A percentile compares a stretch with the other conserved stretches of the same genome.
These are phyloP conservation scores for Silvanus unidentatus DNA, from an alignment of 2,888 invertebrate genomes.

Conservation along the genomic window DNA sequence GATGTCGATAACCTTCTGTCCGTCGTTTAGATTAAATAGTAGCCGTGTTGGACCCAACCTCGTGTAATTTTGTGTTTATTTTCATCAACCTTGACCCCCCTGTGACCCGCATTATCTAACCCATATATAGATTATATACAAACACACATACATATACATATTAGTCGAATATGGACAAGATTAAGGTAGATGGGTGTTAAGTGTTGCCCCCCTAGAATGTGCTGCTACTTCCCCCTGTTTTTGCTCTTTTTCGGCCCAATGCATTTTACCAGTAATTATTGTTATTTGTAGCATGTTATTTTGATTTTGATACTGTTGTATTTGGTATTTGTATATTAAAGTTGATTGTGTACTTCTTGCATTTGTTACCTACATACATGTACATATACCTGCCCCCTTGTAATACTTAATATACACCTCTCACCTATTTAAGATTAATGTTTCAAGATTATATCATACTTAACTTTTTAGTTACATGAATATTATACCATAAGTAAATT, in stretches of 20 bases:
- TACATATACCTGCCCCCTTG: no score
- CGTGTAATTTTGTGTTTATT: slow-evolving; percentile 31
- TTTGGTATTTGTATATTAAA: no score
- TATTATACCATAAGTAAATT: no score
- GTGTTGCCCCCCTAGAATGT: slow-evolving; percentile 15
- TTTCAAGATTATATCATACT: no score
- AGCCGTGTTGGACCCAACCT: slow-evolving; percentile 19
- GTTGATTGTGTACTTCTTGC: no score
- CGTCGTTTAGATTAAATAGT: slow-evolving; percentile 15
- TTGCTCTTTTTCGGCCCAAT: slow-evolving; percentile 1
- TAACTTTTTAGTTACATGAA: no score
- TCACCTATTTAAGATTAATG: no score
- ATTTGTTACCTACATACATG: no score
- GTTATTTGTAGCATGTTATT: no score
- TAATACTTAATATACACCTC: no score
- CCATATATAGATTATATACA: slow-evolving; percentile 15
- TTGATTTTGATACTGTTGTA: no score
- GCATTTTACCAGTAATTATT: not conserved
- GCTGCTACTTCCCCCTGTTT: slow-evolving; percentile 1
- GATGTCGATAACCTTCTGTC: slow-evolving; percentile 22
- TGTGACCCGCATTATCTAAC: slow-evolving; percentile 33
- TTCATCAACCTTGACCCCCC: slow-evolving; percentile 33
- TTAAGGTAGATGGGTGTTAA: slow-evolving; percentile 34
- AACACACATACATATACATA: not conserved
- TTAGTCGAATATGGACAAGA: slow-evolving; percentile 26